Conservation (phyloP, 2,888 invertebrate genomes). For the Prostheceraeus crozeri region DNA sequence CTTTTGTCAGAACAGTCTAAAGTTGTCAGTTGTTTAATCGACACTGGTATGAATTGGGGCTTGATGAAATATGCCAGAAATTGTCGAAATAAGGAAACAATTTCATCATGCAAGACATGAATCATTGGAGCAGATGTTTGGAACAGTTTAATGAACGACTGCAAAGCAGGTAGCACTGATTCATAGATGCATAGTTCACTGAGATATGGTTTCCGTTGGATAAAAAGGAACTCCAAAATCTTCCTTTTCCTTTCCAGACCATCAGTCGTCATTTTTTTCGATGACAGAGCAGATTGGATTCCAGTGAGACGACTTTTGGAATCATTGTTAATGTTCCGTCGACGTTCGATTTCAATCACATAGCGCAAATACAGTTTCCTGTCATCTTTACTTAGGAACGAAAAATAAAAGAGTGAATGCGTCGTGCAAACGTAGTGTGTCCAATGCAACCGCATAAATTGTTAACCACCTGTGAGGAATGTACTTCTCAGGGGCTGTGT, state of each 20-base stretch:
- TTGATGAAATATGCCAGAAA: no score
- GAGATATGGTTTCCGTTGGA: neutral
- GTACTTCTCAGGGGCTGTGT: neutral
- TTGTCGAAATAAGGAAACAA: no score
- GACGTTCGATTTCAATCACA: neutral
- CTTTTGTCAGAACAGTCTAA: no score
- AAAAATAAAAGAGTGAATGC: neutral
- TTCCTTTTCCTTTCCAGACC: slow-evolving; percentile 2
- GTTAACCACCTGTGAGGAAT: slow-evolving; percentile 4
- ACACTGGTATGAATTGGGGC: no score
- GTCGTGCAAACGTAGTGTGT: neutral
- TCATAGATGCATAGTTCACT: neutral
- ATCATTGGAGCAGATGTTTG: no score
- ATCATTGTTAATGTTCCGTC: neutral
- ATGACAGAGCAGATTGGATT: neutral
- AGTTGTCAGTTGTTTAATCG: no score
- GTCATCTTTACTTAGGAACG: neutral
- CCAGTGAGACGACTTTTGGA: neutral
- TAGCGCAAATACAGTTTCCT: neutral
- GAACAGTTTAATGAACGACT: slow-evolving; percentile 13
- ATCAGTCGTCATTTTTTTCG: slow-evolving; percentile 3
- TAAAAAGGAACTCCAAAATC: neutral
- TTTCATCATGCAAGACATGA: no score
- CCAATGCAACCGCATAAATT: neutral
- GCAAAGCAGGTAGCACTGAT: neutral